Evolutionary conservation across 2,113 vertebrate genomes (phyloP), one percentile per base, ranked within the genome.

Genomic region (Callipepla californica): DNA sequence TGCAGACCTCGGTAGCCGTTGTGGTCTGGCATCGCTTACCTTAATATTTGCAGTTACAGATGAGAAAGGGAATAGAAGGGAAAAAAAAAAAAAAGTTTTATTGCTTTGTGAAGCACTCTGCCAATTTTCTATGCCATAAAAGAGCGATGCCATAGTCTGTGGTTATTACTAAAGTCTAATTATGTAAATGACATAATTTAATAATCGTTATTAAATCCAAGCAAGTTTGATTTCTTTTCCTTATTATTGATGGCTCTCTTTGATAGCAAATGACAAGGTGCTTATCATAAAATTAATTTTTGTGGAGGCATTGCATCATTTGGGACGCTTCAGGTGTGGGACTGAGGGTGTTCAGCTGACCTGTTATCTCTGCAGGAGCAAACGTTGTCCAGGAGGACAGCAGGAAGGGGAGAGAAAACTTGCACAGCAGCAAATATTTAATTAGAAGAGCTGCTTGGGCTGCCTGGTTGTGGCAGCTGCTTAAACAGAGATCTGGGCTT

Each of bases 371-470:
- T 85, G 74, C 62, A 86, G 77, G 91, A 93, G 17, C 83, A 90
- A 96, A 91, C 13, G 19, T 51, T 84, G 62, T 84, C 93, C 73
- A 21, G 32, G 30, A 94, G 78, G 85, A 77, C 65, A 68, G 85
- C 32, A 81, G 74, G 83, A 57, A 93, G 25, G 66, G 85, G 81
- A 82, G 84, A 81, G 44, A 79, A 77, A 92, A 88, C 68, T 78
- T 32, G 1, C 94, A 86, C 88, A 95, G 92, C 88, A 87, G 93
- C 96, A 97, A 96, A 94, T 94, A 96, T 96, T 97, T 97, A 96
- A 97, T 97, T 97, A 94, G 91, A 96, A 97, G 72, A 84, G 83
- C 81, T 91, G 40, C 61, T 91, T 76, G 74, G 92, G 48, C 89
- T 17, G n/a, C 65, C 44, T 53, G 50, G 66, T 91, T 5, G 3